Evolutionary conservation across 2,113 vertebrate genomes (phyloP).

Genomic region (Struthio camelus): DNA sequence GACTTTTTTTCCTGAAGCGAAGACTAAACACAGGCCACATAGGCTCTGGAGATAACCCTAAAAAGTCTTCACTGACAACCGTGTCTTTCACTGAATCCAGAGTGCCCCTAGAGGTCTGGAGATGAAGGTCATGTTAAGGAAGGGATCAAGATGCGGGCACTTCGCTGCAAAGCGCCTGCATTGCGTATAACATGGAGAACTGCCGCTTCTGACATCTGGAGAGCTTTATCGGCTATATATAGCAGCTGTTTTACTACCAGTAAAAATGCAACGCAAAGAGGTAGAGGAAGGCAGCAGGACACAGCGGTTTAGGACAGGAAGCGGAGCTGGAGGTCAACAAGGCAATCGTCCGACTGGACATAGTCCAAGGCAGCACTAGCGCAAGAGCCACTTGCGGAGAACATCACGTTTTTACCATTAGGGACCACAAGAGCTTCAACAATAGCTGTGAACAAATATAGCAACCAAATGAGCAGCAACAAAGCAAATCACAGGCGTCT

Average conservation of each 20-base stretch:
- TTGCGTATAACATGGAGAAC: neutral
- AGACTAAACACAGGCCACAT: neutral
- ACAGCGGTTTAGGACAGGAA: neutral
- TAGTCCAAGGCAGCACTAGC: neutral
- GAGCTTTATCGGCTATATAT: neutral
- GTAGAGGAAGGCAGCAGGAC: neutral
- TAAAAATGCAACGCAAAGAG: neutral
- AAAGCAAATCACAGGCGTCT: constrained; percentile 9
- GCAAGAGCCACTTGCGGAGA: neutral
- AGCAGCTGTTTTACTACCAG: neutral
- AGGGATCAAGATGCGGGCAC: neutral
- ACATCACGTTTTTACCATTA: neutral
- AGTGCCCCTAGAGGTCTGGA: neutral
- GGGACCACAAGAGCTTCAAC: neutral
- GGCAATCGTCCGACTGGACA: neutral
- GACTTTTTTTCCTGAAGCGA: neutral
- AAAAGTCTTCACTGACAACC: neutral
- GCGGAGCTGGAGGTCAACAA: neutral
- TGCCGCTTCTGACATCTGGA: neutral
- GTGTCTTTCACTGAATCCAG: neutral
- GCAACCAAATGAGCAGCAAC: constrained; percentile 28
- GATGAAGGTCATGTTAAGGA: neutral
- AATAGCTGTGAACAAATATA: constrained; percentile 55
- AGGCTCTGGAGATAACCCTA: neutral
- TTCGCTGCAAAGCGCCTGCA: neutral